A percentile compares a stretch with the other conserved stretches of the same genome.
These are phyloP conservation scores for Eupithecia subumbrata DNA, from an alignment of 2,888 invertebrate species.

Conservation along the genomic window DNA sequence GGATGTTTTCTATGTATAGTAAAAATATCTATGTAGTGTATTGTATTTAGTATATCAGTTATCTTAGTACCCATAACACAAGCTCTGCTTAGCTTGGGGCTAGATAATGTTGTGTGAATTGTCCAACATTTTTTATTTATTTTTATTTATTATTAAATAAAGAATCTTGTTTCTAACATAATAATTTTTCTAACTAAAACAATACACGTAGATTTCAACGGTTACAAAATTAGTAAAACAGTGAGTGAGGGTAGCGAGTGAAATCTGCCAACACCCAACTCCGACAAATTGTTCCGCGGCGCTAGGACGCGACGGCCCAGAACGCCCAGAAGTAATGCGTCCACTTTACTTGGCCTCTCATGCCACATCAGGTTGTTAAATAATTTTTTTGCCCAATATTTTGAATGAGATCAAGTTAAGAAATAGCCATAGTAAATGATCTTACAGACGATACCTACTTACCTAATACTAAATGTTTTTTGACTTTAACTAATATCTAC, in stretches of 20 bases:
- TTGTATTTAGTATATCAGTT: too few relatives aligned
- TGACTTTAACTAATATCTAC: not conserved
- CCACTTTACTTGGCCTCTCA: slow-evolving; percentile 52
- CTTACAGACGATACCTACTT: not conserved
- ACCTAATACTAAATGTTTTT: not conserved
- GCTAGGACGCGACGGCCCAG: too few relatives aligned
- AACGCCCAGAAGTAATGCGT: slow-evolving; percentile 63
- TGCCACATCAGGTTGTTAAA: not conserved
- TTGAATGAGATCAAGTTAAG: not conserved
- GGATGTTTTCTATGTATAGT: too few relatives aligned
- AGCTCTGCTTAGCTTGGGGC: too few relatives aligned
- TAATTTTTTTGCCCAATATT: not conserved
- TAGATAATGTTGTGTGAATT: too few relatives aligned
- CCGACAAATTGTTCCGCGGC: slow-evolving; percentile 73
- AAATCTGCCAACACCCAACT: slow-evolving; percentile 44
- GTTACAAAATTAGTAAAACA: slow-evolving; percentile 36
- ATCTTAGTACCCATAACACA: too few relatives aligned
- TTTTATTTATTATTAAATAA: too few relatives aligned
- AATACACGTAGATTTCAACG: not conserved
- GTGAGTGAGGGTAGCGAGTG: slow-evolving; percentile 42
- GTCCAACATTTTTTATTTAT: too few relatives aligned
- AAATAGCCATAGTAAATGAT: not conserved
- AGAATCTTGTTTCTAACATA: too few relatives aligned
- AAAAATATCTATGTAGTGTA: too few relatives aligned
- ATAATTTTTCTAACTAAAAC: too few relatives aligned